phyloP scores from a whole-genome alignment of 2,797 vertebrate genomes.

The Catostomus latipinnis region DNA sequence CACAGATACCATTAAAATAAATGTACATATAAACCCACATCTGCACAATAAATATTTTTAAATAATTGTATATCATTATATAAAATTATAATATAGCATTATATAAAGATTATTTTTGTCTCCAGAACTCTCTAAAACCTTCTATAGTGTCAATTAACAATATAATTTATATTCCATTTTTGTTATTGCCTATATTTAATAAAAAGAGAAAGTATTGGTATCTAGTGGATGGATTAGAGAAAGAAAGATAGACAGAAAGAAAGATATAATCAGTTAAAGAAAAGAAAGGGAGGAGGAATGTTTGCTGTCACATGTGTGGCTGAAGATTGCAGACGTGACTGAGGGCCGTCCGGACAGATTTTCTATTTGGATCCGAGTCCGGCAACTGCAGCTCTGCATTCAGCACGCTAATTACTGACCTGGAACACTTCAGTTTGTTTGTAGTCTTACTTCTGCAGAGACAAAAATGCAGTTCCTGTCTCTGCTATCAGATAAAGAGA shows the following conservation, averaged over 20 bases:
- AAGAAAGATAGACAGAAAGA: constrained; percentile 18
- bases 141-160: too few relatives aligned
- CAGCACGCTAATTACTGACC: constrained; percentile 79
- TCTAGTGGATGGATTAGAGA: too few relatives aligned
- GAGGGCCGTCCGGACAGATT: constrained; percentile 51
- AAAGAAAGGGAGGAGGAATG: constrained; percentile 28
- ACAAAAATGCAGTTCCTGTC: constrained; percentile 79
- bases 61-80: too few relatives aligned
- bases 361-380: constrained; percentile 63
- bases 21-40: too few relatives aligned
- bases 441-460: constrained; percentile 77
- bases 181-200: too few relatives aligned
- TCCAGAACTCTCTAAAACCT: too few relatives aligned
- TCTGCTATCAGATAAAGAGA: constrained; percentile 55
- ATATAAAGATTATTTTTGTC: too few relatives aligned
- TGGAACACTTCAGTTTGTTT: constrained; percentile 76
- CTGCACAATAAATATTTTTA: too few relatives aligned
- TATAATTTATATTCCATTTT: too few relatives aligned
- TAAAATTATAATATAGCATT: too few relatives aligned
- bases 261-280: background rate
- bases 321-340: constrained; percentile 59
- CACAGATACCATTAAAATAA: too few relatives aligned
- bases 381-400: constrained; percentile 62
- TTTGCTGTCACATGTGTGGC: constrained; percentile 55
- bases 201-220: too few relatives aligned